Percentiles rank a stretch among this genome's conserved stretches.
Conservation (phyloP, 2,888 invertebrate genomes). For the Campopleginae sp. region DNA sequence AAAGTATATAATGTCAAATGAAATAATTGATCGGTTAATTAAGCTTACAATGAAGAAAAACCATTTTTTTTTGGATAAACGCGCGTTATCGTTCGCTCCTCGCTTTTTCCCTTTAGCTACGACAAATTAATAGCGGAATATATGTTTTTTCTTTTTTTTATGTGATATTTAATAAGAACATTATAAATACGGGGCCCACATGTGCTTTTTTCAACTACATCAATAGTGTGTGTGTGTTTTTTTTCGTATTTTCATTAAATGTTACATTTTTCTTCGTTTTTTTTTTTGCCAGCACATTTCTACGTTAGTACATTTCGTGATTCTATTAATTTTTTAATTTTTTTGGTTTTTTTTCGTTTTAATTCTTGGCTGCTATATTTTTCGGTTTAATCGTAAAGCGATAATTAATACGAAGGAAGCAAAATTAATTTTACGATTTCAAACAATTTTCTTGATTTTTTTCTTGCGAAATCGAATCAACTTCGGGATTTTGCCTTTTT, state of each 20-base stretch:
- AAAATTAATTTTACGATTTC: constrained; percentile 44
- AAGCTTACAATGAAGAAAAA: constrained; percentile 60
- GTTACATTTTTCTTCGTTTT: constrained; percentile 72
- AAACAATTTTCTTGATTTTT: no score
- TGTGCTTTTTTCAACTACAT: constrained; percentile 79
- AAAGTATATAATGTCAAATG: constrained; percentile 59
- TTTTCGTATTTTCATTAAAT: constrained; percentile 69
- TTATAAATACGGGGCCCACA: constrained; percentile 82
- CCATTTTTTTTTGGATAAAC: constrained; percentile 65
- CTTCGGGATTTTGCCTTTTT: constrained; percentile 33
- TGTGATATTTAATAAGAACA: constrained; percentile 82
- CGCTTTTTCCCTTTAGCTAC: constrained; percentile 75
- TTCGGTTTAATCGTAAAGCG: constrained; percentile 57
- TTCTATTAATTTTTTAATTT: constrained; percentile 70
- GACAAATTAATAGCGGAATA: constrained; percentile 82
- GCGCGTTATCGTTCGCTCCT: constrained; percentile 69
- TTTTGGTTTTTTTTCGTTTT: constrained; percentile 64
- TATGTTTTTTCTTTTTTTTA: constrained; percentile 76
- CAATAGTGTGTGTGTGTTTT: constrained; percentile 76
- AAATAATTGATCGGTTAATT: constrained; percentile 62
- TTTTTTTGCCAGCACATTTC: constrained; percentile 65
- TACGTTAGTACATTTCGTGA: constrained; percentile 66
- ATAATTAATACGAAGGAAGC: constrained; percentile 54
- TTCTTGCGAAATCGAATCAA: no score
- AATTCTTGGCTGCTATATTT: constrained; percentile 69